phyloP scores from a whole-genome alignment of 64 coral and sea anemone genomes.

The Astreopora myriophthalma region DNA sequence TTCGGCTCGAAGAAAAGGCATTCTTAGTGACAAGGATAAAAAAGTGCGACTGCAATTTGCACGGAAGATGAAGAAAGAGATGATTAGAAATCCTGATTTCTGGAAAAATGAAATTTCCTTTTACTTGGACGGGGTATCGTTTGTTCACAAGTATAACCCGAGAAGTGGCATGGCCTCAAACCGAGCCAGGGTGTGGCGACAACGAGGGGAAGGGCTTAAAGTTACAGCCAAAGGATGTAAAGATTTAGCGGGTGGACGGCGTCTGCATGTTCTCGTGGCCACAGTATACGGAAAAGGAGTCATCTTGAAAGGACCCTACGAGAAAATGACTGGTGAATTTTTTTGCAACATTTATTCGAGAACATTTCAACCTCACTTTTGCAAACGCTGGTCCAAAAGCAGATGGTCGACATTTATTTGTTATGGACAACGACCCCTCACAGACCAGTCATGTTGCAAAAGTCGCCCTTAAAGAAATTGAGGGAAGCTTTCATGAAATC shows the following conservation, averaged over 20 bases:
- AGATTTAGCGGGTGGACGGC: conserved; percentile 45
- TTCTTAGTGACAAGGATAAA: conserved; percentile 40
- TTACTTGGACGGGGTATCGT: conserved; percentile 51
- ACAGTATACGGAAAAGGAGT: conserved; percentile 52
- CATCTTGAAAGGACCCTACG: conserved; percentile 15
- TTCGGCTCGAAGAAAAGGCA: conserved; percentile 46
- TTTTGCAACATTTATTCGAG: conserved; percentile 41
- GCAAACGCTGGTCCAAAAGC: conserved; percentile 49
- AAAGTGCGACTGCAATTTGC: conserved; percentile 15
- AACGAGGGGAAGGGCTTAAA: conserved; percentile 12
- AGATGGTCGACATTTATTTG: conserved; percentile 19
- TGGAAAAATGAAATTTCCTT: conserved; percentile 44
- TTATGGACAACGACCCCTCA: conserved; percentile 57
- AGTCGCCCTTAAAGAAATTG: conserved; percentile 6
- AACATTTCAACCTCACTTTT: conserved; percentile 41
- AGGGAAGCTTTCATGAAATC: conserved; percentile 17
- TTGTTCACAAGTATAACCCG: conserved; percentile 60
- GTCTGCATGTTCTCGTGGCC: conserved; percentile 59
- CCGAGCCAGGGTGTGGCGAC: conserved; percentile 8
- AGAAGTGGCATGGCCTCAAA: neutral
- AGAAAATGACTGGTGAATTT: conserved; percentile 56
- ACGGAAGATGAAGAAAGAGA: neutral
- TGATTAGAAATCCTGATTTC: neutral
- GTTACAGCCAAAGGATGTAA: conserved; percentile 51
- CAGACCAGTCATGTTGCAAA: conserved; percentile 9